Percentiles rank a stretch among this genome's conserved stretches.
Evolutionary conservation across 2,113 vertebrate species (phyloP).

Genomic region (Xerus inauris): DNA sequence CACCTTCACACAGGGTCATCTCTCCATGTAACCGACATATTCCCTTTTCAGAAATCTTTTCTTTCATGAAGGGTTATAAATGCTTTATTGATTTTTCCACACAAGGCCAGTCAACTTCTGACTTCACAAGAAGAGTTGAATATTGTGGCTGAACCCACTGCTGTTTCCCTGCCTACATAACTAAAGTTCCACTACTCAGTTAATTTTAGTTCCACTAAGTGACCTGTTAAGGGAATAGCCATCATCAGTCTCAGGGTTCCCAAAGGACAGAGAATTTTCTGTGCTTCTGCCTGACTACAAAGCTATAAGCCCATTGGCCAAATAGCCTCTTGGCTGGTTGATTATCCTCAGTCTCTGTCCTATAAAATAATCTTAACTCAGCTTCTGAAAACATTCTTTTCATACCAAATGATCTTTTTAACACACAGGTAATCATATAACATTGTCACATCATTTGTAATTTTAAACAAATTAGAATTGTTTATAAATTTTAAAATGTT

Average conservation of each 20-base stretch:
- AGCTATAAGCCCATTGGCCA: neutral
- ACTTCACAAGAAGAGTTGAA: constrained; percentile 71
- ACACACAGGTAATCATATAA: neutral
- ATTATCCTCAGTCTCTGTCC: neutral
- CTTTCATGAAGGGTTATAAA: constrained; percentile 79
- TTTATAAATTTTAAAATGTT: neutral
- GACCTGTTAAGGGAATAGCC: neutral
- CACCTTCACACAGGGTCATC: constrained; percentile 77
- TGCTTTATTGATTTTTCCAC: constrained; percentile 80
- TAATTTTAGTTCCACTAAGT: constrained; percentile 42
- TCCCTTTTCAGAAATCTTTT: constrained; percentile 77
- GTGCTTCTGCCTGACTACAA: neutral
- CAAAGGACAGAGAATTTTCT: neutral
- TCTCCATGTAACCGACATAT: constrained; percentile 72
- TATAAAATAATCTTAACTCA: neutral
- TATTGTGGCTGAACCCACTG: constrained; percentile 56
- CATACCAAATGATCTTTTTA: constrained; percentile 5
- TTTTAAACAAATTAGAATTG: constrained; percentile 35
- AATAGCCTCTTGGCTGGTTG: neutral
- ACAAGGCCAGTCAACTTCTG: constrained; percentile 78
- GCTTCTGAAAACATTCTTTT: neutral
- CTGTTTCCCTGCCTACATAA: constrained; percentile 48
- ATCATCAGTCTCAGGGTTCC: neutral
- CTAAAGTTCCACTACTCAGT: constrained; percentile 29
- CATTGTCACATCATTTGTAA: neutral